Conservation (phyloP, 2,797 vertebrate genomes). For the Thunnus albacares region DNA sequence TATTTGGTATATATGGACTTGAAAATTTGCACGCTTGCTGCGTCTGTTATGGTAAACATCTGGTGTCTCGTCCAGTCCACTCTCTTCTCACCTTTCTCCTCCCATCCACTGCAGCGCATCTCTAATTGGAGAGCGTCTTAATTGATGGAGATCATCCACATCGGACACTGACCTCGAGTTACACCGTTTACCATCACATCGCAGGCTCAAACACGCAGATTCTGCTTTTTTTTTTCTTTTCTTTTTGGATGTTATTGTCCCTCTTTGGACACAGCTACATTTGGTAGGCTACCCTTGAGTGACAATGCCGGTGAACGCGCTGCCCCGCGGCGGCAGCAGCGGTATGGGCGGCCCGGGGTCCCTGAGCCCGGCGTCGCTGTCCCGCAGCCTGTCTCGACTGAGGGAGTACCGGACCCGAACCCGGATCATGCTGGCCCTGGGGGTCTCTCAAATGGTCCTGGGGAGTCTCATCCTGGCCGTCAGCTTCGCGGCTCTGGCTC, state of each 20-base stretch:
- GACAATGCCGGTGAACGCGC: conserved; percentile 88
- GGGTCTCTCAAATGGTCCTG: conserved; percentile 96
- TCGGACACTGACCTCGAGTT: conserved; percentile 47
- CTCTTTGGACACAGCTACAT: conserved; percentile 1
- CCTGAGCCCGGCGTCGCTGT: conserved; percentile 90
- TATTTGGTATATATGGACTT: conserved; percentile 1
- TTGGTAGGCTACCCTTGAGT: conserved; percentile 32
- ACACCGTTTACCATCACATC: conserved; percentile 16
- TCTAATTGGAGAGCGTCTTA: conserved; percentile 67
- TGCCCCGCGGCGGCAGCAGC: conserved; percentile 81
- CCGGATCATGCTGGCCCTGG: conserved; percentile 94
- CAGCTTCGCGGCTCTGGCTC: conserved; percentile 96
- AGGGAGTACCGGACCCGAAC: conserved; percentile 92
- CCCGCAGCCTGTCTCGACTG: conserved; percentile 93
- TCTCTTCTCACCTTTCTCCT: conserved; percentile 46
- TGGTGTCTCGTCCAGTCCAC: conserved; percentile 38
- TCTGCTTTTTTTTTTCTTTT: not conserved
- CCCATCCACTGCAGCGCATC: conserved; percentile 55
- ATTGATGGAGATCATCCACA: conserved; percentile 58
- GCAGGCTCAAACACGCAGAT: conserved; percentile 12
- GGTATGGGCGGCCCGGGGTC: conserved; percentile 81
- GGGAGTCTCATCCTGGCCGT: conserved; percentile 97
- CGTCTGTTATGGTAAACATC: conserved; percentile 38
- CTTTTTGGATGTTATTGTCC: conserved; percentile 55
- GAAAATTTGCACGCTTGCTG: not conserved